Evolutionary conservation across 2,113 vertebrate genomes (phyloP).

Genomic region (Sylvilagus bachmani): DNA sequence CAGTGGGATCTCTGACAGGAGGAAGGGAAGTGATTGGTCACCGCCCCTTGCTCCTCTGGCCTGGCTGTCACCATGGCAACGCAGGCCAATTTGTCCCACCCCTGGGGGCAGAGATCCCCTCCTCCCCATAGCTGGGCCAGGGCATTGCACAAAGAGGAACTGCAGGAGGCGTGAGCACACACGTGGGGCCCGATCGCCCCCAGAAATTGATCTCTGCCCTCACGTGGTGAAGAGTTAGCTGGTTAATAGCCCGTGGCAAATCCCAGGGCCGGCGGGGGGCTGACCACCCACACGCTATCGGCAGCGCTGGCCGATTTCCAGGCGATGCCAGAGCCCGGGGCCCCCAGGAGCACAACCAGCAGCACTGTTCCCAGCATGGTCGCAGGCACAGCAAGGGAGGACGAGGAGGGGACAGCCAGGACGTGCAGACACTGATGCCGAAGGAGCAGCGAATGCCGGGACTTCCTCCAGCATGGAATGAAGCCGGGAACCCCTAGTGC

Average conservation of each 20-base stretch:
- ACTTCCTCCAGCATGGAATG: neutral
- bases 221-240: constrained; percentile 79
- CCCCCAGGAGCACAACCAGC: constrained; percentile 36
- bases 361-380: neutral
- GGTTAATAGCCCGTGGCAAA: constrained; percentile 77
- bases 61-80: neutral
- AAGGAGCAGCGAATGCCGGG: fast-evolving
- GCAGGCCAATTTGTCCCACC: neutral
- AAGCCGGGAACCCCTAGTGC: neutral
- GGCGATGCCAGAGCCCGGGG: constrained; percentile 52
- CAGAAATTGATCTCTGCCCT: constrained; percentile 73
- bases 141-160: neutral
- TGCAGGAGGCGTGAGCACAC: neutral
- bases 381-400: neutral
- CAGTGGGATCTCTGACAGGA: neutral
- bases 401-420: neutral
- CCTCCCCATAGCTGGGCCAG: neutral
- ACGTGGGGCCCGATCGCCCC: constrained; percentile 39
- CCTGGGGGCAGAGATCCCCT: neutral
- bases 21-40: neutral
- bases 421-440: neutral
- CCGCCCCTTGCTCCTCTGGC: neutral
- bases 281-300: constrained; percentile 52
- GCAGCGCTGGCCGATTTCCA: constrained; percentile 62
- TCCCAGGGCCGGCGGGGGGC: constrained; percentile 58